Conservation (phyloP, 2,888 invertebrate species). For the Tetragnatha montana region DNA sequence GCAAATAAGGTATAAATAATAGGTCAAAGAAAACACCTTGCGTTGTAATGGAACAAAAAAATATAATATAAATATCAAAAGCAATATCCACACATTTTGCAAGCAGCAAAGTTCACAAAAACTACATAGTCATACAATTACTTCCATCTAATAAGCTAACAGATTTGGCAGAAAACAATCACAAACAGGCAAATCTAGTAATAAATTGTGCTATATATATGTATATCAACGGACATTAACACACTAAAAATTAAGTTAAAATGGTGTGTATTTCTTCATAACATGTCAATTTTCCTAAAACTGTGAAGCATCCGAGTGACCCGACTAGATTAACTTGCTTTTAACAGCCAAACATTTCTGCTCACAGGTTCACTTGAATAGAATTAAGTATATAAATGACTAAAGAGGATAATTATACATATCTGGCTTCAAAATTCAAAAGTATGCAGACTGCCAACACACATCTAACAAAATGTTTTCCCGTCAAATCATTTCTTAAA, state of each 20-base stretch:
- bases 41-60: constrained; percentile 35
- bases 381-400: constrained; percentile 65
- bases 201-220: constrained; percentile 68
- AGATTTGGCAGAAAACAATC: constrained; percentile 66
- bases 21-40: not conserved
- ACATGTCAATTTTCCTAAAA: constrained; percentile 70
- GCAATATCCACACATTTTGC: constrained; percentile 38
- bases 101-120: constrained; percentile 63
- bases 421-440: constrained; percentile 54
- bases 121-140: constrained; percentile 28
- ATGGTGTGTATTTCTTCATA: constrained; percentile 67
- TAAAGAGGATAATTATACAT: constrained; percentile 53
- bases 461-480: constrained; percentile 62
- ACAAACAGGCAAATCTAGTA: constrained; percentile 67
- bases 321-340: constrained; percentile 63
- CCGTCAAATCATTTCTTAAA: constrained; percentile 53
- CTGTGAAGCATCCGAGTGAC: constrained; percentile 57
- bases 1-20: constrained; percentile 27
- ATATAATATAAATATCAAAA: constrained; percentile 22
- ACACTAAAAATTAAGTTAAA: constrained; percentile 71
- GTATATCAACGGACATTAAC: constrained; percentile 67
- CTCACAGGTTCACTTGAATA: constrained; percentile 50
- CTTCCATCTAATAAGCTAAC: constrained; percentile 66
- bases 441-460: constrained; percentile 66
- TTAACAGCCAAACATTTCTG: constrained; percentile 47